Evolutionary conservation across 2,888 invertebrate species (phyloP).

Genomic region (Mesorhabditis sp.): DNA sequence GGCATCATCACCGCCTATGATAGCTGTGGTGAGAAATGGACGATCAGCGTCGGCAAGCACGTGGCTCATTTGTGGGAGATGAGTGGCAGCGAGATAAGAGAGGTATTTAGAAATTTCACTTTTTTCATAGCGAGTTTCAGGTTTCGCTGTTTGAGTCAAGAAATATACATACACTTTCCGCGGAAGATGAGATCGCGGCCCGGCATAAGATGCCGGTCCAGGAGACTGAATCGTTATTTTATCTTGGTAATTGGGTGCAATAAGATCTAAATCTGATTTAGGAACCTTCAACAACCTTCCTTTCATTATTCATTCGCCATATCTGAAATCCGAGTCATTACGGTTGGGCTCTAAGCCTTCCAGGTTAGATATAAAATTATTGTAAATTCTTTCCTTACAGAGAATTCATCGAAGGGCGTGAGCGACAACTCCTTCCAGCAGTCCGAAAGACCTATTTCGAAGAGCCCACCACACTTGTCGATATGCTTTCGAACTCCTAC

Average conservation of each 20-base stretch:
- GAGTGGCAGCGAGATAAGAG: slow-evolving; percentile 15
- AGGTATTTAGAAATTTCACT: slow-evolving; percentile 13
- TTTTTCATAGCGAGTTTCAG: slow-evolving; percentile 18
- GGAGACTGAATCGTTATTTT: slow-evolving; percentile 16
- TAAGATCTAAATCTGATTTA: slow-evolving; percentile 7
- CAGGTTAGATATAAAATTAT: not conserved
- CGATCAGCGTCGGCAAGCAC: slow-evolving; percentile 26
- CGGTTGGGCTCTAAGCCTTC: slow-evolving; percentile 10
- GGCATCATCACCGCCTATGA: slow-evolving; percentile 28
- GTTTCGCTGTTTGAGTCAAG: slow-evolving; percentile 35
- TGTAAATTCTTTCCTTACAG: not conserved
- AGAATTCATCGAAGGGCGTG: slow-evolving; percentile 10
- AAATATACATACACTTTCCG: slow-evolving; percentile 29
- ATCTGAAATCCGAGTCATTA: slow-evolving; percentile 12
- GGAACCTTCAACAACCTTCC: slow-evolving; percentile 24
- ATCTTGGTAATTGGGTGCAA: slow-evolving; percentile 15
- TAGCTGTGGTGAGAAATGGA: slow-evolving; percentile 27
- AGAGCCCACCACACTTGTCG: slow-evolving; percentile 13
- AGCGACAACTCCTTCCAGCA: slow-evolving; percentile 11
- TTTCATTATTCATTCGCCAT: slow-evolving; percentile 22
- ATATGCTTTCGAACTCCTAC: slow-evolving; percentile 9
- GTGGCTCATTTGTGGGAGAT: slow-evolving; percentile 36
- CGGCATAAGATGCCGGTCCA: not conserved
- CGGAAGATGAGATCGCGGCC: slow-evolving; percentile 2
- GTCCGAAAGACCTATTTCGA: slow-evolving; percentile 9